Evolutionary conservation across 2,797 vertebrate genomes (phyloP).

Genomic region (Muraenolepis orangiensis): DNA sequence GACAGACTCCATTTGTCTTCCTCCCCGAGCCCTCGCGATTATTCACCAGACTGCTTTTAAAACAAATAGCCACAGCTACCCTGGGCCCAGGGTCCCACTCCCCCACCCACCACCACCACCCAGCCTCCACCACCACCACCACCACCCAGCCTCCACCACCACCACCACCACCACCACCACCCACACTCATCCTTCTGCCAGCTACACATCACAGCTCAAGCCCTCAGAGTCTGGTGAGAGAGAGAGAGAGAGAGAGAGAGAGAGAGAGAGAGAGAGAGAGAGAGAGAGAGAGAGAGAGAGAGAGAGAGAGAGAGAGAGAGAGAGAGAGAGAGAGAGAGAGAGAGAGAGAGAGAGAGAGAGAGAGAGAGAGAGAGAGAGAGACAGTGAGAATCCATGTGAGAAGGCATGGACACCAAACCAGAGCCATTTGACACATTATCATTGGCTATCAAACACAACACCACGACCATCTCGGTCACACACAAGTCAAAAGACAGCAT

Average conservation of each 20-base stretch:
- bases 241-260: background rate
- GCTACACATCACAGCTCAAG: constrained; percentile 22
- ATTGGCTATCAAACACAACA: constrained; percentile 61
- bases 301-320: background rate
- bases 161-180: background rate
- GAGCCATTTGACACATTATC: constrained; percentile 54
- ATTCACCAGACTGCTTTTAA: constrained; percentile 58
- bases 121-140: constrained; percentile 31
- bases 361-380: constrained; percentile 3
- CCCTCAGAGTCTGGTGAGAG: constrained; percentile 7
- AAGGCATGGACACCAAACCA: constrained; percentile 56
- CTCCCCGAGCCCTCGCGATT: constrained; percentile 39
- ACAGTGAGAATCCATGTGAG: constrained; percentile 3
- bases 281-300: constrained; percentile 5
- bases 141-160: background rate
- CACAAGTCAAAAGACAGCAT: constrained; percentile 52
- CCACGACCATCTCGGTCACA: constrained; percentile 51
- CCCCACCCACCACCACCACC: constrained; percentile 15
- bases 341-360: background rate
- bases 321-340: background rate
- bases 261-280: background rate
- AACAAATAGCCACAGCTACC: constrained; percentile 56
- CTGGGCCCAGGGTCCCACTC: constrained; percentile 26
- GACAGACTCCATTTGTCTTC: constrained; percentile 57
- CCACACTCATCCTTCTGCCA: background rate